A percentile compares a stretch with the other conserved stretches of the same genome.
Evolutionary conservation across 1,140 invertebrate genomes (phyloP).

Genomic region (Thaumetopoea pityocampa): DNA sequence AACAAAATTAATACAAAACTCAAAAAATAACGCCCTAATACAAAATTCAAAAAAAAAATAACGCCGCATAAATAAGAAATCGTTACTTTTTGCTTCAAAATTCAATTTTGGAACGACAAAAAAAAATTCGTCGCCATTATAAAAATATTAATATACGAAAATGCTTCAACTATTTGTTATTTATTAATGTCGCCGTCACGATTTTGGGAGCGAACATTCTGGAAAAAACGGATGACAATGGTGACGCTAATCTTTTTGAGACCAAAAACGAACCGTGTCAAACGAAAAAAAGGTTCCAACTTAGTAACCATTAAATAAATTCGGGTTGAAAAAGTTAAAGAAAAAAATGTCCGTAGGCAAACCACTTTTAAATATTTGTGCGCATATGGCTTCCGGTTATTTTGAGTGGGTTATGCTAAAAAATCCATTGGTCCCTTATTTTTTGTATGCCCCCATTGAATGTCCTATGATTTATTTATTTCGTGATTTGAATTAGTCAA

Average conservation of each 20-base stretch:
- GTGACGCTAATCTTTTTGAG: slow-evolving; percentile 59
- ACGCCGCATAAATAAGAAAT: slow-evolving; percentile 11
- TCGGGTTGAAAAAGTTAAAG: slow-evolving; percentile 39
- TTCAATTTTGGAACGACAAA: slow-evolving; percentile 18
- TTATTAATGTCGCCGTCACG: slow-evolving; percentile 58
- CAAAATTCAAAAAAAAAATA: slow-evolving; percentile 4
- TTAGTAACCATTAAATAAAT: slow-evolving; percentile 73
- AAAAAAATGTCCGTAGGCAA: slow-evolving; percentile 51
- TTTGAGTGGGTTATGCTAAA: slow-evolving; percentile 71
- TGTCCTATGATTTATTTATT: slow-evolving; percentile 46
- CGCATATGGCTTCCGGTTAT: slow-evolving; percentile 70
- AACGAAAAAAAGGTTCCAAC: slow-evolving; percentile 60
- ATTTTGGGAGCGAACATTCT: slow-evolving; percentile 42
- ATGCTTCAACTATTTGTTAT: slow-evolving; percentile 57
- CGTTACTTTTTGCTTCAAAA: slow-evolving; percentile 11
- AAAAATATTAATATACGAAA: slow-evolving; percentile 39
- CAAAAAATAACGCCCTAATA: background rate
- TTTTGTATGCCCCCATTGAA: slow-evolving; percentile 31
- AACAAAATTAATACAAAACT: background rate
- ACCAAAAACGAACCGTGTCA: slow-evolving; percentile 41
- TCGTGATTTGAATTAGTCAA: slow-evolving; percentile 12
- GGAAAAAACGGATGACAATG: slow-evolving; percentile 59
- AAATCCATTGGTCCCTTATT: slow-evolving; percentile 40
- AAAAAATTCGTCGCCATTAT: slow-evolving; percentile 22
- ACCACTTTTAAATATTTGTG: slow-evolving; percentile 72